A percentile compares a stretch with the other conserved stretches of the same genome.
These are phyloP conservation scores for Dendronephthya gigantea DNA, from an alignment of 64 coral and sea anemone species.

Conservation along the genomic window DNA sequence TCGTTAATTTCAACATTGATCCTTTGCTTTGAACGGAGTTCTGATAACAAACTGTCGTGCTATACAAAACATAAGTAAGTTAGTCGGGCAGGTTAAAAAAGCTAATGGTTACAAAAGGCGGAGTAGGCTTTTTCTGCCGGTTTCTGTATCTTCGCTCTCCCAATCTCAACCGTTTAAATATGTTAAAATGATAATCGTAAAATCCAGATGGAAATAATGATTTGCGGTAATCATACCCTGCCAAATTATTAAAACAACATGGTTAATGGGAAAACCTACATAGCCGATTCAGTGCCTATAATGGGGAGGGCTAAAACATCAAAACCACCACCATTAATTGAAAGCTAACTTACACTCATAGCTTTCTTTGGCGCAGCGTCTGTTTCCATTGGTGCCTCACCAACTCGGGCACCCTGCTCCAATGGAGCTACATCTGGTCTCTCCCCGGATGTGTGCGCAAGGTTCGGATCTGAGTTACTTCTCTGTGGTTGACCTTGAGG, in stretches of 20 bases:
- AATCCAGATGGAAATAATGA: too few relatives aligned
- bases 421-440: constrained; percentile 5
- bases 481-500: neutral
- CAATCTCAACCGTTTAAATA: too few relatives aligned
- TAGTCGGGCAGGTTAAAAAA: neutral
- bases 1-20: neutral
- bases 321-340: neutral
- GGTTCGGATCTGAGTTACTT: neutral
- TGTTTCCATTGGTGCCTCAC: neutral
- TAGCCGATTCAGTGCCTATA: too few relatives aligned
- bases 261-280: too few relatives aligned
- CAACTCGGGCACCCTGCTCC: neutral
- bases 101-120: too few relatives aligned
- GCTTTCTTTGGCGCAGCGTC: neutral
- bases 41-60: constrained; percentile 2
- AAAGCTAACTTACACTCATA: neutral
- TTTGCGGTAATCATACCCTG: too few relatives aligned
- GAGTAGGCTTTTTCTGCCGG: too few relatives aligned
- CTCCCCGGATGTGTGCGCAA: neutral
- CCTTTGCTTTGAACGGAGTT: constrained; percentile 2
- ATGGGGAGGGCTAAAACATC: too few relatives aligned
- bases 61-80: neutral
- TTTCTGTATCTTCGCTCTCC: too few relatives aligned
- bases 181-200: too few relatives aligned
- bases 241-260: too few relatives aligned